These are phyloP conservation scores for Pollenia labialis DNA, from an alignment of 2,888 invertebrate genomes.

Conservation along the genomic window DNA sequence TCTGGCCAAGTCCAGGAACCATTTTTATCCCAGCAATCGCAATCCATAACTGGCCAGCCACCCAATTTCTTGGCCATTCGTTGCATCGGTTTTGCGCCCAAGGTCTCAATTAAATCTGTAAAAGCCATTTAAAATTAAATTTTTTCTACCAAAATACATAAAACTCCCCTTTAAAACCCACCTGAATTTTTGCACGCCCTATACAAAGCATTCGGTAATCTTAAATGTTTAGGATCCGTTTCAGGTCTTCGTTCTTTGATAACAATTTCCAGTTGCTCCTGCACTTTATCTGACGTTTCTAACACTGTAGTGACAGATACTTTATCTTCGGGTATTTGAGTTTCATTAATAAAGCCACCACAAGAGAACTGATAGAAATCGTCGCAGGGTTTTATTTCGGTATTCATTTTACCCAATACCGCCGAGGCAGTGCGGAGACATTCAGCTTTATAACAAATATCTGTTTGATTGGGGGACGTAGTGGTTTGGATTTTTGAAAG, in stretches of 20 bases:
- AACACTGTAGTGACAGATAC: constrained; percentile 83
- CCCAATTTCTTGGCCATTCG: constrained; percentile 90
- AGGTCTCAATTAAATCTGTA: constrained; percentile 88
- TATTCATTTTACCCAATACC: constrained; percentile 88
- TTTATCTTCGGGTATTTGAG: constrained; percentile 89
- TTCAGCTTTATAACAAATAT: constrained; percentile 89
- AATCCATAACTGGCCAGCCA: constrained; percentile 96
- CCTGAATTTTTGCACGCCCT: constrained; percentile 84
- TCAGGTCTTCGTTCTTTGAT: constrained; percentile 81
- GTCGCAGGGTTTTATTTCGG: constrained; percentile 89
- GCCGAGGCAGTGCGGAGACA: constrained; percentile 91
- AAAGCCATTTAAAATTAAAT: background rate
- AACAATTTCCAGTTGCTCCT: constrained; percentile 83
- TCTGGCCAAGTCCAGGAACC: constrained; percentile 91
- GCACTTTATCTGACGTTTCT: constrained; percentile 83
- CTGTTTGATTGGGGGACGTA: constrained; percentile 55
- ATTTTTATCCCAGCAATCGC: constrained; percentile 87
- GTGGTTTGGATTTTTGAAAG: too few species aligned
- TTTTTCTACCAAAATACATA: background rate
- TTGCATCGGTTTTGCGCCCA: constrained; percentile 90
- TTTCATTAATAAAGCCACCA: constrained; percentile 88
- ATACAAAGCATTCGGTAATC: constrained; percentile 83
- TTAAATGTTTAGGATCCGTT: constrained; percentile 83
- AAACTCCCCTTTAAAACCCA: constrained; percentile 74
- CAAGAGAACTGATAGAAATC: constrained; percentile 92